Percentiles rank a stretch among this genome's conserved stretches.
phyloP scores from a whole-genome alignment of 2,888 invertebrate species.

The Laothoe populi region DNA sequence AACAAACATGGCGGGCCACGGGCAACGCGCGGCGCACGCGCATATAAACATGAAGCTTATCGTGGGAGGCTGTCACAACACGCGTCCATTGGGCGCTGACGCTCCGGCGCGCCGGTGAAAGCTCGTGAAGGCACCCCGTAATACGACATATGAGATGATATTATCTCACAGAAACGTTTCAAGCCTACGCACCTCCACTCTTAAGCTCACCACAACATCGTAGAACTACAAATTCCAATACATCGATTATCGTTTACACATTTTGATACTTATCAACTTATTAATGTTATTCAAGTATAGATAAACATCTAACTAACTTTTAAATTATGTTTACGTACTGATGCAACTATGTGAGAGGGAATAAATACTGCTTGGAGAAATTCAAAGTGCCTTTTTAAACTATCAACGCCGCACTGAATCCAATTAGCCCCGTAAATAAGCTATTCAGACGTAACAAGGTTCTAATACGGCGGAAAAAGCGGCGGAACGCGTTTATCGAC shows the following conservation, averaged over 20 bases:
- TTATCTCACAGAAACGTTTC: slow-evolving; percentile 66
- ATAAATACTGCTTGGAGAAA: slow-evolving; percentile 13
- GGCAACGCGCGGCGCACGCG: slow-evolving; percentile 78
- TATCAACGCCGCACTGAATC: slow-evolving; percentile 55
- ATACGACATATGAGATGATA: slow-evolving; percentile 68
- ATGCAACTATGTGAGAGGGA: neutral
- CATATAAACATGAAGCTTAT: slow-evolving; percentile 79
- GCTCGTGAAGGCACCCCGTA: slow-evolving; percentile 71
- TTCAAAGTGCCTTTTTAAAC: slow-evolving; percentile 48
- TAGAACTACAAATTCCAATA: slow-evolving; percentile 54
- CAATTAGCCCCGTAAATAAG: slow-evolving; percentile 70
- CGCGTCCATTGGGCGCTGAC: slow-evolving; percentile 71
- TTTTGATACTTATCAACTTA: slow-evolving; percentile 49
- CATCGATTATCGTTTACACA: slow-evolving; percentile 60
- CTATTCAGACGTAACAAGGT: slow-evolving; percentile 76
- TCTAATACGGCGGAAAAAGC: slow-evolving; percentile 68
- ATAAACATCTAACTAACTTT: slow-evolving; percentile 30
- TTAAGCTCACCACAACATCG: slow-evolving; percentile 51
- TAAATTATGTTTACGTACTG: slow-evolving; percentile 12
- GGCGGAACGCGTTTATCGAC: slow-evolving; percentile 70
- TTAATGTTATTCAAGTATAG: slow-evolving; percentile 6
- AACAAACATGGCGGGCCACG: slow-evolving; percentile 83
- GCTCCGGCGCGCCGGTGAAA: slow-evolving; percentile 77
- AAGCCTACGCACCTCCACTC: slow-evolving; percentile 71
- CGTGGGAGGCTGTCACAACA: slow-evolving; percentile 85